Evolutionary conservation across 2,113 vertebrate genomes (phyloP), one percentile per base, ranked within the genome.

Genomic region (Suricata suricatta): DNA sequence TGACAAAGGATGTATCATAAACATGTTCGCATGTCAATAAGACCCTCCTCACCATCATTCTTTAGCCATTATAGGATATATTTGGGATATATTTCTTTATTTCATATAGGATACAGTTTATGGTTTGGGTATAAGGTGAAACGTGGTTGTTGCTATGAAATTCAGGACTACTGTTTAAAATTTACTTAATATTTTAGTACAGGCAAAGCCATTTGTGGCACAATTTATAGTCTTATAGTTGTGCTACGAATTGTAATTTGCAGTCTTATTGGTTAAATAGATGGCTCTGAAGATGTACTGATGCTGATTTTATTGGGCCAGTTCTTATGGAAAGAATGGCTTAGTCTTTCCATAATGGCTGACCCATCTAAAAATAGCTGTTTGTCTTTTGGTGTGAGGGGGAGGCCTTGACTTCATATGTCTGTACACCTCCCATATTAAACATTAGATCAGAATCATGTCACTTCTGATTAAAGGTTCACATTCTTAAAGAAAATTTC

Each of bases 401-500:
- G 25, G 33, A 71, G 54, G 1, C 35, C 52, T 35, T 95, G 76
- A 82, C 38, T 88, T 94, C 47, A 31, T 64, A 60, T 83, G 33
- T 47, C n/a, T 82, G 14, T 50, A 17, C 21, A 88, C 76, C 86
- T 57, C 25, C 31, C 31, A 2, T 71, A 71, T 19, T n/a, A 2
- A 7, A 31, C 92, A 81, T 85, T 96, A 91, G 82, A 94, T 96
- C 82, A 92, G 68, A 98, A 89, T 63, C 27, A 31, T 90, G 89
- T 97, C 92, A 95, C 81, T 91, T 96, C 94, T 88, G 50, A 60
- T 98, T 97, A 98, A 95, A 84, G 93, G 21, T 35, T 98, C 95
- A 83, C 47, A 44, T 44, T 76, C 82, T 94, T 96, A 95, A 97
- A 96, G 95, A 86, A 91, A 95, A 97, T 94, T 97, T 93, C 52